Conservation (phyloP, 2,113 vertebrate species). For the Lipotes vexillifer region DNA sequence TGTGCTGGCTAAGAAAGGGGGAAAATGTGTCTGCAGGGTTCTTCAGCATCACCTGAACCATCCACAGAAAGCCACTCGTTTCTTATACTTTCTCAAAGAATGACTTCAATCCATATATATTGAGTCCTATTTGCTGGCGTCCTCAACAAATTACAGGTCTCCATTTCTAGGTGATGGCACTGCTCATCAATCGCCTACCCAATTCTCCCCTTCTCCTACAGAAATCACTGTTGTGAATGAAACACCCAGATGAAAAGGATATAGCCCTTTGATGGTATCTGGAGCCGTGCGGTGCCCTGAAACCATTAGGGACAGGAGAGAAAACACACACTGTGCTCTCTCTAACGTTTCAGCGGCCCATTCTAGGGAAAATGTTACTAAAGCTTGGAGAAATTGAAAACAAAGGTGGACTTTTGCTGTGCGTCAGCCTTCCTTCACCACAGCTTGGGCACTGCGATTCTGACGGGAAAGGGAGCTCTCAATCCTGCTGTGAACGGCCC, state of each 20-base stretch:
- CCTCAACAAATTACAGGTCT: neutral
- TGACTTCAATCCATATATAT: rapidly evolving
- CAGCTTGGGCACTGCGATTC: neutral
- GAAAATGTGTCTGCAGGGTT: neutral
- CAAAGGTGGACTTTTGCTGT: rapidly evolving
- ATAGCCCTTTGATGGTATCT: rapidly evolving
- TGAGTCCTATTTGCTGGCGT: neutral
- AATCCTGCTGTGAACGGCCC: neutral
- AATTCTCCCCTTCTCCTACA: neutral
- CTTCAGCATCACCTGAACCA: neutral
- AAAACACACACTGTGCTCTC: too few species aligned
- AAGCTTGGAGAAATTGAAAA: neutral
- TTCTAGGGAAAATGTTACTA: rapidly evolving
- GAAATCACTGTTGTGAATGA: neutral
- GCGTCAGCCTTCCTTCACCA: neutral
- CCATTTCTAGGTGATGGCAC: neutral
- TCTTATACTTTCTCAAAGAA: neutral
- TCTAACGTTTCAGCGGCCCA: too few species aligned
- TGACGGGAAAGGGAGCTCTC: neutral
- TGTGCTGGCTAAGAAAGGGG: neutral
- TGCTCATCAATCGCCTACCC: rapidly evolving
- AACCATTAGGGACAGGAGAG: too few species aligned
- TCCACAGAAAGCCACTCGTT: neutral
- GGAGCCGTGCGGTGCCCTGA: neutral
- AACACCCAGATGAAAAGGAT: neutral